phyloP scores from a whole-genome alignment of 2,797 vertebrate species.

The Denticeps clupeoides region DNA sequence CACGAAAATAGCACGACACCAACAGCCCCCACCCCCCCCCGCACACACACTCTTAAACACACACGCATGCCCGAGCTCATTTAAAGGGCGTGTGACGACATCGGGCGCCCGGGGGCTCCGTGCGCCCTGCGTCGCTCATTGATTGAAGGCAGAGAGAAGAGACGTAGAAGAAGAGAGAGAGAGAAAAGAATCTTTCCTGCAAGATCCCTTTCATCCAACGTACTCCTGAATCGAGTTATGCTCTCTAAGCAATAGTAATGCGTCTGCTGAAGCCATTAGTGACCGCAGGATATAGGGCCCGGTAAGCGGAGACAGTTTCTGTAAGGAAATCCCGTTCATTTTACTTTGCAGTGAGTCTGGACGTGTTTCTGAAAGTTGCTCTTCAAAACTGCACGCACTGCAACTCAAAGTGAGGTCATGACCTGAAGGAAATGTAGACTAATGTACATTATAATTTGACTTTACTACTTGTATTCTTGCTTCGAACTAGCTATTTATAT shows the following conservation, averaged over 20 bases:
- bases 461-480: too few relatives aligned
- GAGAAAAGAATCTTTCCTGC: constrained; percentile 42
- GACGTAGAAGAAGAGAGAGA: too few relatives aligned
- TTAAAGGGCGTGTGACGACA: constrained; percentile 31
- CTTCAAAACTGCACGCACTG: too few relatives aligned
- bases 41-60: constrained; percentile 10
- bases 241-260: constrained; percentile 46
- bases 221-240: constrained; percentile 44
- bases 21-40: constrained; percentile 4
- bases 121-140: constrained; percentile 37
- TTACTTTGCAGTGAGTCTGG: too few relatives aligned
- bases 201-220: constrained; percentile 29
- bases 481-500: too few relatives aligned
- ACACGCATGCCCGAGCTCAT: constrained; percentile 16
- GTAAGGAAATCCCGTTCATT: too few relatives aligned
- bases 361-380: too few relatives aligned
- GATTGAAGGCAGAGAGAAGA: constrained; percentile 39
- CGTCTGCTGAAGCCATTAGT: constrained; percentile 46
- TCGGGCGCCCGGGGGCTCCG: constrained; percentile 22
- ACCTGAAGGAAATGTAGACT: too few relatives aligned
- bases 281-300: constrained; percentile 41
- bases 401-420: too few relatives aligned
- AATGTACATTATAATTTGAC: too few relatives aligned
- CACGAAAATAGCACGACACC: constrained; percentile 21
- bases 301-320: constrained; percentile 31